Evolutionary conservation across 2,888 invertebrate species (phyloP).

Genomic region (Macrophya annulata): DNA sequence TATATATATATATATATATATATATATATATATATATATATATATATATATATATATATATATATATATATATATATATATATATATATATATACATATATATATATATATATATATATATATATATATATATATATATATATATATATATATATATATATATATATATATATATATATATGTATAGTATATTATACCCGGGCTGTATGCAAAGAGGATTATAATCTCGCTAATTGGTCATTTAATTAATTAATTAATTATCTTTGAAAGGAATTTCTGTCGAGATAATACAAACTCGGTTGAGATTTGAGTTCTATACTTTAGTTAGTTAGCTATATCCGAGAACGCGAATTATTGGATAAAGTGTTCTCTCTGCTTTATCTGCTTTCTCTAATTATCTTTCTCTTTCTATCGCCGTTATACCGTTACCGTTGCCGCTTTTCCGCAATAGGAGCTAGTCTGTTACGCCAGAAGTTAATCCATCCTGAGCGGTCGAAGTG

Average conservation of each 20-base stretch:
- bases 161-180: too few species aligned
- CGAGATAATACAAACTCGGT: neutral
- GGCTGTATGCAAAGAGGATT: conserved; percentile 27
- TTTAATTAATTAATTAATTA: conserved; percentile 48
- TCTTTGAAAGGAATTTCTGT: conserved; percentile 47
- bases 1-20: neutral
- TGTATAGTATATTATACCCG: neutral
- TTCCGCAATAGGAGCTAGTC: neutral
- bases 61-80: too few species aligned
- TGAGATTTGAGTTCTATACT: conserved; percentile 39
- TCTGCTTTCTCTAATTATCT: neutral
- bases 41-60: neutral
- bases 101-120: too few species aligned
- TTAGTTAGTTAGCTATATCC: neutral
- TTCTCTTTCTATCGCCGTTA: neutral
- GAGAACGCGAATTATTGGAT: conserved; percentile 39
- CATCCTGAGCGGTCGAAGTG: conserved; percentile 14
- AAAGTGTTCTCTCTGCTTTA: conserved; percentile 16
- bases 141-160: too few species aligned
- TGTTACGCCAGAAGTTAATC: conserved; percentile 42
- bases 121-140: too few species aligned
- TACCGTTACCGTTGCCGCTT: neutral
- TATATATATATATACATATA: too few species aligned
- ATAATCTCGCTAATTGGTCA: conserved; percentile 52
- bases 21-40: too few species aligned